Conservation (phyloP, 2,113 vertebrate species). For the Otus sunia region DNA sequence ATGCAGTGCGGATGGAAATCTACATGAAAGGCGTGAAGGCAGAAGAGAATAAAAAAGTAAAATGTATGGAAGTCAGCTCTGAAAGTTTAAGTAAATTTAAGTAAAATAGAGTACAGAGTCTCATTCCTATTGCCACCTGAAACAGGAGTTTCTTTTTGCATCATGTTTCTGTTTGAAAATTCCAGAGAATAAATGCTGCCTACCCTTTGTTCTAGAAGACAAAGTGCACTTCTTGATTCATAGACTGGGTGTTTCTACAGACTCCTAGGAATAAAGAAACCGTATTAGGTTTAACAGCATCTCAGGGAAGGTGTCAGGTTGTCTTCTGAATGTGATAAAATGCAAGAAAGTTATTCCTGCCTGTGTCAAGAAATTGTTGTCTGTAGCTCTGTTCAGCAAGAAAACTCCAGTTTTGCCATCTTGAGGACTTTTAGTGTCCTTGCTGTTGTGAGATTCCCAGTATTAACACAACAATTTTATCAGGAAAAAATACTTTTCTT, state of each 20-base stretch:
- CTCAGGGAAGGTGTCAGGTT: neutral
- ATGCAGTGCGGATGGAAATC: neutral
- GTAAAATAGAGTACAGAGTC: neutral
- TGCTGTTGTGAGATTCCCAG: neutral
- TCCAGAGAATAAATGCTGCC: neutral
- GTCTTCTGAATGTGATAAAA: constrained; percentile 4
- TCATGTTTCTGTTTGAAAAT: neutral
- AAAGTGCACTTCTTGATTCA: neutral
- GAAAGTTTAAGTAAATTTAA: neutral
- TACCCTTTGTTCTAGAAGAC: neutral
- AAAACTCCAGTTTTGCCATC: neutral
- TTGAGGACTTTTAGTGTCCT: neutral
- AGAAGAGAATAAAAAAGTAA: neutral
- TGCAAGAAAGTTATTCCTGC: neutral
- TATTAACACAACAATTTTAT: neutral
- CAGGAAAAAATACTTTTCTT: neutral
- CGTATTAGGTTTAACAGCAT: neutral
- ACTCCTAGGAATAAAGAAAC: neutral
- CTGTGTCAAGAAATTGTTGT: neutral
- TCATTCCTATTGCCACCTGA: neutral
- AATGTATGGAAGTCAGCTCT: neutral
- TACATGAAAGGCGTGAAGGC: neutral
- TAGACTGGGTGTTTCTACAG: neutral
- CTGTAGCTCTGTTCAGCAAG: neutral
- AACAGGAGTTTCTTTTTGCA: neutral